Evolutionary conservation across 2,888 invertebrate genomes (phyloP), one percentile per base, ranked within the genome.

Genomic region (Microdon myrmicae): DNA sequence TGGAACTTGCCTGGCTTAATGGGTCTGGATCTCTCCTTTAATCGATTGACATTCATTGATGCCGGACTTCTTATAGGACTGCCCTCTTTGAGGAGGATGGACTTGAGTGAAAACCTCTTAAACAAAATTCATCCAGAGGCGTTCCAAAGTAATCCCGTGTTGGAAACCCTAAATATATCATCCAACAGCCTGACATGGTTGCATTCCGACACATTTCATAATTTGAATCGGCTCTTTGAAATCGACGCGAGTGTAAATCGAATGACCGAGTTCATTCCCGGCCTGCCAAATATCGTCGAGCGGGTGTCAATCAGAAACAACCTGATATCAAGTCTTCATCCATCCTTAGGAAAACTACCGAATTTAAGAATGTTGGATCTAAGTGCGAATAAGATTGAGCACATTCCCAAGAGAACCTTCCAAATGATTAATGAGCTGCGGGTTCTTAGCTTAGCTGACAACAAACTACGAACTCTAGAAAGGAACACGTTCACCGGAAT

Each of bases 1-100:
- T 93, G 92, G 92, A 90, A 92, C 80, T 81, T 93, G 31, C 92
- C 92, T 0, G 87, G 88, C 4, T 80, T 93, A 3, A 93, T 92
- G 82, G 93, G 93, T 1, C 79, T 94, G 49, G 93, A 94, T 80
- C 79, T 94, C 23, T 88, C 92, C 0, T 83, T 84, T 53, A 94
- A 94, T 73, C 86, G 85, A 64, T 88, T 91, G 69, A 84, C 86
- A 58, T 83, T 85, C 12, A 75, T 94, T 10, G 89, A 90, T 71
- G 86, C 89, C 0, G 84, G 86, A 47, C 78, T 92, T n/a, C 76
- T 92, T 23, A 85, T 85, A 6, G 90, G 91, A 68, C 77, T 92
- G 39, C 92, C 91, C 10, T 89, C 88, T 0, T 76, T 93, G 35
- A 81, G 92, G 55, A 85, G 89, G 60, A 81, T 94, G 8, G 91